phyloP scores from a whole-genome alignment of 2,888 invertebrate genomes.

The Luperina nickerlii region DNA sequence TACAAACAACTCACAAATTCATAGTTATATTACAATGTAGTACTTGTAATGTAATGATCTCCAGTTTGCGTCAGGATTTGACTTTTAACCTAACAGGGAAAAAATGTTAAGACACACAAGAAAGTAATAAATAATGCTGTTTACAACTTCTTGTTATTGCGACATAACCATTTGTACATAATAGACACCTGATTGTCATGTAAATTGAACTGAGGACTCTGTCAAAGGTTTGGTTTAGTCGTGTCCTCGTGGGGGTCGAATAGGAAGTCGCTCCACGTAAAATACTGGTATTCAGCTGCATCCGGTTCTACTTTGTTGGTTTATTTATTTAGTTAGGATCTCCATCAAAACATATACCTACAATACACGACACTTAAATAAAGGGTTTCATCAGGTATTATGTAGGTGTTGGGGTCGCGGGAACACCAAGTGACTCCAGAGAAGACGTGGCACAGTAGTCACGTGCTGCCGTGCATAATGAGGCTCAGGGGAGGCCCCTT shows the following conservation, averaged over 20 bases:
- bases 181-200: neutral
- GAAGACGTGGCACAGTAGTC: too few relatives aligned
- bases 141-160: neutral
- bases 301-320: too few relatives aligned
- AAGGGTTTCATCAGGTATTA: too few relatives aligned
- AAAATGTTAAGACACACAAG: slow-evolving; percentile 3
- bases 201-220: neutral
- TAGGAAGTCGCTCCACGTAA: neutral
- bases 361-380: too few relatives aligned
- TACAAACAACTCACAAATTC: neutral
- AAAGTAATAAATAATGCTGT: slow-evolving; percentile 2
- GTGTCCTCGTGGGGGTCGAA: neutral
- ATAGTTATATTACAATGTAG: neutral
- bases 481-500: too few relatives aligned
- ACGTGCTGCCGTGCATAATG: too few relatives aligned
- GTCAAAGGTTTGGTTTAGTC: neutral
- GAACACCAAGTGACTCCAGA: too few relatives aligned
- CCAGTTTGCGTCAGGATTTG: slow-evolving; percentile 23
- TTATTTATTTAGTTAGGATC: too few relatives aligned
- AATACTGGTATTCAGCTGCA: too few relatives aligned
- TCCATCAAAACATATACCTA: too few relatives aligned
- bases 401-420: too few relatives aligned
- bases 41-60: slow-evolving; percentile 18
- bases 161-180: neutral
- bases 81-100: slow-evolving; percentile 34